Base-by-base conservation (phyloP, 2,888 invertebrate genomes). In the Rhagophthalmus giganteus region DNA sequence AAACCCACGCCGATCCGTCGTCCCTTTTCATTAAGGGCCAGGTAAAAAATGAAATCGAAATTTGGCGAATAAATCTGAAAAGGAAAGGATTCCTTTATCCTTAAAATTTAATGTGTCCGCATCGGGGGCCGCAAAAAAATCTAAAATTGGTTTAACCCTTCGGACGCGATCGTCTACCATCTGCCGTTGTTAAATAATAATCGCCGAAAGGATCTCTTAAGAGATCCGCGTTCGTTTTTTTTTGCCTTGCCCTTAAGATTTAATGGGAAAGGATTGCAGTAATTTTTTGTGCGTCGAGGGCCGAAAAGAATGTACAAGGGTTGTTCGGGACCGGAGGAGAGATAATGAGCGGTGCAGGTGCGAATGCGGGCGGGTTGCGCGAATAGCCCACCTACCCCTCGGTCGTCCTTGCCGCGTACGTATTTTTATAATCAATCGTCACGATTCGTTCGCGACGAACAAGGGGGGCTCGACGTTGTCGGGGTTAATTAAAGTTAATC, bases 301-400 rank as follows among this genome's bases (percentile, higher is more conserved):
- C 32, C 30, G 25, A 34, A n/a, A n/a, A n/a, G n/a, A n/a, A n/a
- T n/a, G n/a, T n/a, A n/a, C n/a, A 56, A 48, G 61, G 59, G 59
- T 56, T 59, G 57, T 55, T 55, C 25, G 54, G 49, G 33, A 59
- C 64, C 61, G n/a, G n/a, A n/a, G n/a, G n/a, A n/a, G n/a, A n/a
- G n/a, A n/a, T n/a, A n/a, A n/a, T n/a, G n/a, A n/a, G n/a, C n/a
- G n/a, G 63, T 62, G 66, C 67, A 66, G 68, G 64, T 68, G 66
- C 61, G 59, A 57, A 54, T 53, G 59, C 56, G 54, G 53, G 57
- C 52, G 64, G 62, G 60, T 59, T 62, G 59, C 10, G 12, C 2
- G 6, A 11, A 25, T 11, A 30, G 12, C 2, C 9, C n/a, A 12
- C 28, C 27, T 50, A 32, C 32, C 42, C 34, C 49, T 9, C 27